Conservation (phyloP, 2,113 vertebrate species). For the Trinectes maculatus region DNA sequence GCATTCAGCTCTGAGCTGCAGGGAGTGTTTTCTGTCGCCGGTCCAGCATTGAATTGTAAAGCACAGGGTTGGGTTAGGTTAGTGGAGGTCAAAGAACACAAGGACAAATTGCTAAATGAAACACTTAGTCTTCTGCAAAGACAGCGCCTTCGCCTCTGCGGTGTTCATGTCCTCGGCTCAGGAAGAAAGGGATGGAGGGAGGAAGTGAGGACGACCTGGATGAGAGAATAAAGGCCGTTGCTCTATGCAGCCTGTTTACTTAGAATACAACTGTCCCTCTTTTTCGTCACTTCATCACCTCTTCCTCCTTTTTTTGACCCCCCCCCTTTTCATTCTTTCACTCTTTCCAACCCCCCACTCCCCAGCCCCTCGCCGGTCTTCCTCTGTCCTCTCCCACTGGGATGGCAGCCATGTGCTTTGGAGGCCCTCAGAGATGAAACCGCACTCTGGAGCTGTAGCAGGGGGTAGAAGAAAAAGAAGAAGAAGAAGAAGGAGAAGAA, state of each 20-base stretch:
- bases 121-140: slow-evolving; percentile 61
- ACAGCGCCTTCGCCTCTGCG: slow-evolving; percentile 50
- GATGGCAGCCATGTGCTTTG: slow-evolving; percentile 78
- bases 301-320: neutral
- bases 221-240: slow-evolving; percentile 34
- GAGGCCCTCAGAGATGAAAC: slow-evolving; percentile 78
- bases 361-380: slow-evolving; percentile 16
- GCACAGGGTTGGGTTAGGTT: slow-evolving; percentile 67
- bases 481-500: slow-evolving; percentile 1
- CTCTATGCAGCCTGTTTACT: slow-evolving; percentile 45
- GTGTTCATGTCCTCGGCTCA: slow-evolving; percentile 63
- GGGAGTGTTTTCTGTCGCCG: slow-evolving; percentile 31
- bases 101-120: slow-evolving; percentile 79
- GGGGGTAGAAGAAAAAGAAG: slow-evolving; percentile 70
- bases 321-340: slow-evolving; percentile 15
- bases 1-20: slow-evolving; percentile 16
- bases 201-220: slow-evolving; percentile 22
- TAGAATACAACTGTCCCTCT: slow-evolving; percentile 23
- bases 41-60: slow-evolving; percentile 55
- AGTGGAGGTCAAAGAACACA: slow-evolving; percentile 68
- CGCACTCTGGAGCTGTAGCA: slow-evolving; percentile 78
- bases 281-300: slow-evolving; percentile 14
- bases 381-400: slow-evolving; percentile 63
- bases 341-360: slow-evolving; percentile 1
- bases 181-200: slow-evolving; percentile 24